Evolutionary conservation across 2,797 vertebrate species (phyloP).

Genomic region (Sebastes taczanowskii): DNA sequence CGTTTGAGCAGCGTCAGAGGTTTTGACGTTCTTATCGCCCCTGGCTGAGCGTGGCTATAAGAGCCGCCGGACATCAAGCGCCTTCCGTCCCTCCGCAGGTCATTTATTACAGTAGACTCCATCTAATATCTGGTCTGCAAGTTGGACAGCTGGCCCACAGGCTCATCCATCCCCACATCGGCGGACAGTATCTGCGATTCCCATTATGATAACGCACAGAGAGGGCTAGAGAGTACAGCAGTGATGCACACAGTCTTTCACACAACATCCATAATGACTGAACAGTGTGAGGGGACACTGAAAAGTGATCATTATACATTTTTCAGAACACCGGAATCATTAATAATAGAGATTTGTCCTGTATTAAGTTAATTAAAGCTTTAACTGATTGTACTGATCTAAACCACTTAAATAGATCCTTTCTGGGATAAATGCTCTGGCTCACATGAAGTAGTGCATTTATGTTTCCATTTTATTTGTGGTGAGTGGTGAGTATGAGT

Average conservation of each 20-base stretch:
- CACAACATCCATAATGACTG: neutral
- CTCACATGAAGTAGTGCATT: neutral
- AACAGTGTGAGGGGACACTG: accelerated
- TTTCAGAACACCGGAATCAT: neutral
- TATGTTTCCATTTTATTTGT: neutral
- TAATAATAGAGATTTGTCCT: neutral
- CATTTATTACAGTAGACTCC: slow-evolving; percentile 74
- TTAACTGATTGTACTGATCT: neutral
- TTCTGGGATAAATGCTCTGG: neutral
- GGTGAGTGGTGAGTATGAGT: neutral
- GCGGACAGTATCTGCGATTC: slow-evolving; percentile 69
- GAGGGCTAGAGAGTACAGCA: neutral
- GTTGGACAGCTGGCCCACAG: slow-evolving; percentile 37
- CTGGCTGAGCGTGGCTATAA: slow-evolving; percentile 5
- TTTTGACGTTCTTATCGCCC: slow-evolving; percentile 68
- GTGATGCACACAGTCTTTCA: slow-evolving; percentile 3
- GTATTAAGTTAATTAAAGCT: neutral
- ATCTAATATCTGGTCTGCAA: slow-evolving; percentile 64
- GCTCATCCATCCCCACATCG: slow-evolving; percentile 73
- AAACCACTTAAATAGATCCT: neutral
- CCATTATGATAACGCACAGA: slow-evolving; percentile 71
- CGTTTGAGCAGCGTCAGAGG: slow-evolving; percentile 43
- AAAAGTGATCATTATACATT: neutral
- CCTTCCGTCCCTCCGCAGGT: slow-evolving; percentile 30
- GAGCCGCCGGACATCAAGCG: slow-evolving; percentile 34